Conservation (phyloP, 1,140 invertebrate species). For the Drosophila oshimai region DNA sequence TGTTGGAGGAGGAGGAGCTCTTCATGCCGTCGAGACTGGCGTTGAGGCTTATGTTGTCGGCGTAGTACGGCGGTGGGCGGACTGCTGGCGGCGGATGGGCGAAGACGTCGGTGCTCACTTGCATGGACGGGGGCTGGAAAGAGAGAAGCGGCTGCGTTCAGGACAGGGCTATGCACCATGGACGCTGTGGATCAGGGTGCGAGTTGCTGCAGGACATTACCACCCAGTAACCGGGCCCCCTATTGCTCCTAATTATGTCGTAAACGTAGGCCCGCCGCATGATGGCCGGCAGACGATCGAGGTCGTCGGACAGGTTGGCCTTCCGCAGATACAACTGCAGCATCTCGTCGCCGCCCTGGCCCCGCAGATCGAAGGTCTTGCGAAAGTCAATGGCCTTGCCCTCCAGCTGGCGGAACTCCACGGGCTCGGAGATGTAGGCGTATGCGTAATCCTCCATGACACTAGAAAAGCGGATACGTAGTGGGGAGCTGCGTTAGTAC, state of each 20-base stretch:
- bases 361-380: conserved; percentile 76
- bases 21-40: conserved; percentile 46
- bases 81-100: conserved; percentile 60
- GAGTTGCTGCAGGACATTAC: conserved; percentile 42
- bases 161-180: not conserved
- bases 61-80: conserved; percentile 47
- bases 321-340: conserved; percentile 69
- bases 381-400: conserved; percentile 65
- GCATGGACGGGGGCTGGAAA: conserved; percentile 68
- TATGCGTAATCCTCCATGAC: conserved; percentile 54
- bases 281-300: conserved; percentile 57
- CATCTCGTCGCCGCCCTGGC: conserved; percentile 69
- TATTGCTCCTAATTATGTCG: conserved; percentile 77
- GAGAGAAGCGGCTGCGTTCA: conserved; percentile 9
- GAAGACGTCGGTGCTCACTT: conserved; percentile 64
- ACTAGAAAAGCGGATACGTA: conserved; percentile 57
- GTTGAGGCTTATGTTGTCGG: conserved; percentile 25
- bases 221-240: conserved; percentile 75
- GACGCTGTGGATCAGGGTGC: not conserved
- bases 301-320: conserved; percentile 62
- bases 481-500: conserved; percentile 49
- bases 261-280: conserved; percentile 73
- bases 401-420: conserved; percentile 69
- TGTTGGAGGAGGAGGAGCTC: conserved; percentile 50
- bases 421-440: conserved; percentile 71